Base-by-base conservation (phyloP, 23 tunicate species). In the Ciona savignyi region DNA sequence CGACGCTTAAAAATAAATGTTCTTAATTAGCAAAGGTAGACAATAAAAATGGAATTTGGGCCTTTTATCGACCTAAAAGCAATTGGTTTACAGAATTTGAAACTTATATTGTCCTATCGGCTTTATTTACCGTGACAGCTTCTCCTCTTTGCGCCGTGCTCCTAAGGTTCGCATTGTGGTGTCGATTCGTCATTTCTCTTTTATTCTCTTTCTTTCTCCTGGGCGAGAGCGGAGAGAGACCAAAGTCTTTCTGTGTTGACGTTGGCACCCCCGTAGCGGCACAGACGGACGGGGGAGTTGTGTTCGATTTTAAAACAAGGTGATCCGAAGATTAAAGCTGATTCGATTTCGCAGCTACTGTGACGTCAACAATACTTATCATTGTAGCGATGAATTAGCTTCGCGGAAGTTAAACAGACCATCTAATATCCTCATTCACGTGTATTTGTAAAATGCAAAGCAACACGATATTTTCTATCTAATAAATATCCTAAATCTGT, bases 121-220 rank as follows among this genome's bases (percentile, higher is more conserved):
- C 9, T 30, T 63, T 35, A 62, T 34, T 81, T 81, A 81, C 85
- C 85, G 85, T 72, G 68, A 73, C 85, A 34, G 70, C 32, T 26
- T 80, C 84, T 23, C 60, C 61, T 25, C 77, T 32, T 29, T 62
- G 76, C 25, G 33, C 56, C 56, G 56, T 15, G 56, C 56, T 42
- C 56, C 56, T 42, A 33, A 80, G 60, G 80, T 74, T 67, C 67
- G 78, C 69, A 34, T 31, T 60, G 66, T 74, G 87, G 22, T 78
- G 69, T 31, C 87, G 73, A 49, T 61, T 82, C 62, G 80, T 68
- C 87, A 82, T 82, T 68, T 11, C 77, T 74, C 63, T 29, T 28
- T 27, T 34, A 30, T 28, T 51, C 27, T 68, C 74, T 67, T 66
- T 67, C 73, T 73, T 68, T 28, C 62, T 72, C 64, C 11, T 42